Evolutionary conservation across 2,888 invertebrate species (phyloP), one percentile per base, ranked within the genome.

Genomic region (Sphaerophoria rueppellii): DNA sequence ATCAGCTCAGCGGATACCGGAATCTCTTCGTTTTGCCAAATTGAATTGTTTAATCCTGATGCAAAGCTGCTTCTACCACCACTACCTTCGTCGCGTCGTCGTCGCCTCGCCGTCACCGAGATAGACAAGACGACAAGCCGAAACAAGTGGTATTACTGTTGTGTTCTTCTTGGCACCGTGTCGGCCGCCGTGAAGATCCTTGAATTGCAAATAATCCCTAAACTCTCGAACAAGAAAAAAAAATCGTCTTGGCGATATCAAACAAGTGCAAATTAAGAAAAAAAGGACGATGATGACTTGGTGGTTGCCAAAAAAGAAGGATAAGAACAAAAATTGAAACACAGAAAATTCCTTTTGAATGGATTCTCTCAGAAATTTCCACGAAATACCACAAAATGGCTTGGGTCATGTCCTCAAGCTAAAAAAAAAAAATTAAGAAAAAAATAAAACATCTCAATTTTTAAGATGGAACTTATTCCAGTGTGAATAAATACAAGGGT

Each of bases 201-300:
- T 78, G 52, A 40, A 72, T 63, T 78, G 71, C 61, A 43, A 60
- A 24, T 2, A 24, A 76, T 77, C 61, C 58, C 50, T 50, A 16
- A 5, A 4, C 11, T 32, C 43, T 24, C 24, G 24, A 24, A 2
- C 24, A 24, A 24, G 24, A 24, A 24, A 24, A 24, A 24, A 24
- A 71, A 46, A 24, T 35, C 32, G 54, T 43, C 32, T 6, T 37
- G 16, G 16, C 12, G 24, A 24, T 63, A 63, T 43, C 61, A 82
- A 72, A 82, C 61, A 82, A 82, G 82, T 77, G 82, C 72, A 77
- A 77, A 82, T 82, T 76, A 82, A 77, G 82, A 52, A 35, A n/a
- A 14, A 12, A 35, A 40, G 24, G 24, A 52, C 40, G 24, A 60
- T 60, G 77, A 61, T 69, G 82, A 69, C 55, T 72, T 37, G 35